Evolutionary conservation across 1,140 invertebrate genomes (phyloP).

Genomic region (Dendroctonus ponderosae): DNA sequence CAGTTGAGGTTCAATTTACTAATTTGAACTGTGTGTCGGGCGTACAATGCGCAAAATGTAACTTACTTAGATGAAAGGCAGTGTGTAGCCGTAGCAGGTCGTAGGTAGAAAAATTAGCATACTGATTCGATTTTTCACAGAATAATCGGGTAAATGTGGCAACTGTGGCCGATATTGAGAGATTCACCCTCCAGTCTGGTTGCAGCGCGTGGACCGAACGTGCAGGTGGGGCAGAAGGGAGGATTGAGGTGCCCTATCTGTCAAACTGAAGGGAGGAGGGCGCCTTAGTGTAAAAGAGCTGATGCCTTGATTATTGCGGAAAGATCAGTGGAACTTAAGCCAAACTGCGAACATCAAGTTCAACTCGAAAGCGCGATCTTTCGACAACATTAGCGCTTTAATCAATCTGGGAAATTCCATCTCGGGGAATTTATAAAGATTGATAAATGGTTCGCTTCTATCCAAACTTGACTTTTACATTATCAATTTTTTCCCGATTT

Average conservation of each 20-base stretch:
- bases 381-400: background rate
- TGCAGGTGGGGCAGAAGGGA: conserved; percentile 9
- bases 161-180: conserved; percentile 40
- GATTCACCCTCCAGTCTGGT: conserved; percentile 47
- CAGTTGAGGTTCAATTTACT: no score
- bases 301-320: conserved; percentile 12
- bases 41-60: no score
- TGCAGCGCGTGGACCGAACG: conserved; percentile 27
- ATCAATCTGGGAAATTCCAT: background rate
- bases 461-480: conserved; percentile 32
- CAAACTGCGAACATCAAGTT: no score
- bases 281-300: conserved; percentile 23
- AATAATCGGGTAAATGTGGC: conserved; percentile 2
- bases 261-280: conserved; percentile 12
- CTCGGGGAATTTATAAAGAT: conserved; percentile 17
- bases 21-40: no score
- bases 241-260: conserved; percentile 6
- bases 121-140: no score
- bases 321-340: no score
- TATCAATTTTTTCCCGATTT: conserved; percentile 35
- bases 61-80: no score
- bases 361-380: no score
- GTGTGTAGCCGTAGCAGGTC: no score
- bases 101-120: no score
- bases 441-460: conserved; percentile 25